Percentiles rank a stretch among this genome's conserved stretches.
Evolutionary conservation across 2,888 invertebrate species (phyloP).

Genomic region (Hirtodrosophila confusa): DNA sequence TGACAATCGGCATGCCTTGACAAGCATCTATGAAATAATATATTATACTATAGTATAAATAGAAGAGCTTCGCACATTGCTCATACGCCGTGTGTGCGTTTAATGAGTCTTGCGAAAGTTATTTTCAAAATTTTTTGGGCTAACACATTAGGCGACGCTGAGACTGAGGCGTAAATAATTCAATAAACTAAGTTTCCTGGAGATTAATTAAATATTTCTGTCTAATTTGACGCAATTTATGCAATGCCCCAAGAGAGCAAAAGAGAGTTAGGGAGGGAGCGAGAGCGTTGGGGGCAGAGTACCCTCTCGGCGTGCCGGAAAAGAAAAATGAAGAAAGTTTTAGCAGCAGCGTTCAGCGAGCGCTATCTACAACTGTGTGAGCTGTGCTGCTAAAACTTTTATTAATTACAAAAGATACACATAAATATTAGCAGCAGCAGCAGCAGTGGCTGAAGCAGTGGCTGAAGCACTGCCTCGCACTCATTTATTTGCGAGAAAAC

Average conservation of each 20-base stretch:
- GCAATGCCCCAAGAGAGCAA: conserved; percentile 49
- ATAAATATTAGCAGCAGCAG: conserved; percentile 61
- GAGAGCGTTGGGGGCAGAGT: background rate
- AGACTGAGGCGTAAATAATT: conserved; percentile 60
- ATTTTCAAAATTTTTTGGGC: conserved; percentile 56
- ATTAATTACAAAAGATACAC: conserved; percentile 78
- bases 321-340: conserved; percentile 72
- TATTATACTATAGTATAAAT: conserved; percentile 2
- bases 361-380: conserved; percentile 4
- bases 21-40: conserved; percentile 15
- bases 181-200: conserved; percentile 73
- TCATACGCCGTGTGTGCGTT: conserved; percentile 43
- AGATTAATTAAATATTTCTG: conserved; percentile 80
- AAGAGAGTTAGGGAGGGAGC: background rate
- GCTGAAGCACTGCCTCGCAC: conserved; percentile 35
- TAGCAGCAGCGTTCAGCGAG: conserved; percentile 8
- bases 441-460: conserved; percentile 29
- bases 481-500: conserved; percentile 60
- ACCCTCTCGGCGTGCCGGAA: conserved; percentile 1
- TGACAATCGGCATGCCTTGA: conserved; percentile 64
- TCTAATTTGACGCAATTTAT: conserved; percentile 79
- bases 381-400: conserved; percentile 66
- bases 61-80: conserved; percentile 22
- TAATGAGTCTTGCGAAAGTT: conserved; percentile 70
- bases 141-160: conserved; percentile 49